A percentile compares a stretch with the other conserved stretches of the same genome.
Evolutionary conservation across 1,140 invertebrate species (phyloP).

Genomic region (Philaenus spumarius): DNA sequence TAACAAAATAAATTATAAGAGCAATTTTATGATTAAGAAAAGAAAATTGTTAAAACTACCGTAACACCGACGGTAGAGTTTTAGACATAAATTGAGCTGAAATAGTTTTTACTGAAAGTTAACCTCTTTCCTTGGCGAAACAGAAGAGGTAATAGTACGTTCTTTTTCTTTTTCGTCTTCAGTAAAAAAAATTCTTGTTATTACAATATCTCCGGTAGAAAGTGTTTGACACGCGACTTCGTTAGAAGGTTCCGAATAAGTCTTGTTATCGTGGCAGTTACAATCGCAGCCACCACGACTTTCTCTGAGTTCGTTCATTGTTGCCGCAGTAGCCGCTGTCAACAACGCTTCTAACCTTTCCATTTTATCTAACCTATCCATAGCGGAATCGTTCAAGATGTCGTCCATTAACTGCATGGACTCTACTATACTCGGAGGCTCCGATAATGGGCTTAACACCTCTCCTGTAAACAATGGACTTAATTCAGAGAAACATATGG

Average conservation of each 20-base stretch:
- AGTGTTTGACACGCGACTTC: conserved; percentile 65
- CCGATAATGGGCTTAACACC: conserved; percentile 40
- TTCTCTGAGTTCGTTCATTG: neutral
- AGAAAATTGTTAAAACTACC: no score
- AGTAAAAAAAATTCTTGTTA: conserved; percentile 80
- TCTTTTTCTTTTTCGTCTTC: conserved; percentile 44
- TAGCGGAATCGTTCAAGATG: conserved; percentile 71
- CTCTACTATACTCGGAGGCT: conserved; percentile 82
- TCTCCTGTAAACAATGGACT: conserved; percentile 22
- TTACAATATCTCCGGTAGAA: conserved; percentile 89
- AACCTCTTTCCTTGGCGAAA: no score
- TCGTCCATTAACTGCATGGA: conserved; percentile 86
- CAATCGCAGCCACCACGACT: conserved; percentile 24
- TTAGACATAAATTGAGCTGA: no score
- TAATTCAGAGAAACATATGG: no score
- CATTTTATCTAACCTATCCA: conserved; percentile 81
- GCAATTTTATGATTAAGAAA: no score
- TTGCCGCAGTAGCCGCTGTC: conserved; percentile 57
- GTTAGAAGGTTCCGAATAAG: conserved; percentile 22
- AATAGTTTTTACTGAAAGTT: no score
- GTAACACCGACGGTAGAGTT: no score
- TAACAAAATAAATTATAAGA: no score
- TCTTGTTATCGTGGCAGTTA: conserved; percentile 28
- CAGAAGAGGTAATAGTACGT: conserved; percentile 2
- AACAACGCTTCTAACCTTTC: conserved; percentile 78